These are phyloP conservation scores for Virgularia gustaviana DNA, from an alignment of 92 coral and sea anemone genomes.

Conservation along the genomic window DNA sequence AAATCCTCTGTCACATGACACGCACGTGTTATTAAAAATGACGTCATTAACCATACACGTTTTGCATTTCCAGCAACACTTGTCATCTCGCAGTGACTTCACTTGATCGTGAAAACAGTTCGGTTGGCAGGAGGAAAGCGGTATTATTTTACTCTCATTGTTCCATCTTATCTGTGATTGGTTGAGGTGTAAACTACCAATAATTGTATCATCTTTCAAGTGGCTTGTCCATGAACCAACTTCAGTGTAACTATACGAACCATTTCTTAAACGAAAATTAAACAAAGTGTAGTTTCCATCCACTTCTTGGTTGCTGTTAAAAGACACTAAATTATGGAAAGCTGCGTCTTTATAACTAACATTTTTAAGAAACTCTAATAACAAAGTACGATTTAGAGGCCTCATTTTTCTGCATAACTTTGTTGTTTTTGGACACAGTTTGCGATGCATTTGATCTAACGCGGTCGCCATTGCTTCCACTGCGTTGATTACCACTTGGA, in stretches of 20 bases:
- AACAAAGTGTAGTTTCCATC: background rate
- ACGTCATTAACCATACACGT: conserved; percentile 24
- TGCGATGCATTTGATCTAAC: conserved; percentile 26
- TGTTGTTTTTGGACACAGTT: conserved; percentile 11
- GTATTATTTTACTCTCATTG: conserved; percentile 3
- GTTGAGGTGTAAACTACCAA: conserved; percentile 13
- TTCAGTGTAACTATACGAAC: background rate
- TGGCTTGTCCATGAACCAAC: background rate
- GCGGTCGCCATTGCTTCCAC: conserved; percentile 41
- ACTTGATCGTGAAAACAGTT: conserved; percentile 24
- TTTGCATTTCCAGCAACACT: conserved; percentile 45
- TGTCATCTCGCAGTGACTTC: background rate
- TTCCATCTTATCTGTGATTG: conserved; percentile 17
- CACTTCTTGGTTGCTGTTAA: background rate
- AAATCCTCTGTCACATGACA: conserved; percentile 60
- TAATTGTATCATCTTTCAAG: conserved; percentile 15
- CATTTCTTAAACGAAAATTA: background rate
- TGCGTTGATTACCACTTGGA: conserved; percentile 33
- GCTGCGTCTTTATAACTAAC: background rate
- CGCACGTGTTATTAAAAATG: conserved; percentile 66
- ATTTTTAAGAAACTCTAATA: background rate
- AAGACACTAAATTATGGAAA: background rate
- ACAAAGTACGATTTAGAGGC: background rate
- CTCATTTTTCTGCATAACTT: conserved; percentile 32
- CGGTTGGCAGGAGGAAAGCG: conserved; percentile 28